Percentiles rank a stretch among this genome's conserved stretches.
Conservation (phyloP, 2,888 invertebrate genomes). For the Eilema depressum region DNA sequence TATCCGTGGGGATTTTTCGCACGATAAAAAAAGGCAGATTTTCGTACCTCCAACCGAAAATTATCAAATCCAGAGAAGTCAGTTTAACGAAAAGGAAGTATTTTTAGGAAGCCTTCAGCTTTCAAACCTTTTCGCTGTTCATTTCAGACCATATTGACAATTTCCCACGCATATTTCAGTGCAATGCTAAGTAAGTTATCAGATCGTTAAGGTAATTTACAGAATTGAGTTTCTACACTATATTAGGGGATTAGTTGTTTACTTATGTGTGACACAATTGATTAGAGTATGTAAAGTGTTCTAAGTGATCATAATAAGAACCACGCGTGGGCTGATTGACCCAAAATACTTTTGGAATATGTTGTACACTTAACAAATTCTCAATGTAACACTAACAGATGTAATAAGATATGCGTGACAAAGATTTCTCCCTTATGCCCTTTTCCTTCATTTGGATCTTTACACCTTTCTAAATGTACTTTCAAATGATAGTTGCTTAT, state of each 20-base stretch:
- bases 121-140: neutral
- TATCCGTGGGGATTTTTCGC: no score
- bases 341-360: neutral
- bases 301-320: slow-evolving; percentile 18
- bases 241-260: slow-evolving; percentile 5
- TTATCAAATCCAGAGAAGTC: no score
- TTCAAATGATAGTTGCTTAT: no score
- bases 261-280: slow-evolving; percentile 7
- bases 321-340: slow-evolving; percentile 25
- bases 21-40: no score
- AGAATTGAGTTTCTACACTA: slow-evolving; percentile 8
- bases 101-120: no score
- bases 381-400: neutral
- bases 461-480: no score
- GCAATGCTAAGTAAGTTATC: slow-evolving; percentile 12
- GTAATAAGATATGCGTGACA: slow-evolving; percentile 3
- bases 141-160: neutral
- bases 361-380: neutral
- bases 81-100: no score
- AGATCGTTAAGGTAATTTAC: slow-evolving; percentile 6
- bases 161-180: slow-evolving; percentile 4
- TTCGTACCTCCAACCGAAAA: no score
- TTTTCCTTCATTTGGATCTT: neutral
- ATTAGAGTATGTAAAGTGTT: slow-evolving; percentile 12
- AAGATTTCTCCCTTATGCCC: slow-evolving; percentile 1